phyloP scores from a whole-genome alignment of 2,113 vertebrate species.

The Andinoacara biseriatus region DNA sequence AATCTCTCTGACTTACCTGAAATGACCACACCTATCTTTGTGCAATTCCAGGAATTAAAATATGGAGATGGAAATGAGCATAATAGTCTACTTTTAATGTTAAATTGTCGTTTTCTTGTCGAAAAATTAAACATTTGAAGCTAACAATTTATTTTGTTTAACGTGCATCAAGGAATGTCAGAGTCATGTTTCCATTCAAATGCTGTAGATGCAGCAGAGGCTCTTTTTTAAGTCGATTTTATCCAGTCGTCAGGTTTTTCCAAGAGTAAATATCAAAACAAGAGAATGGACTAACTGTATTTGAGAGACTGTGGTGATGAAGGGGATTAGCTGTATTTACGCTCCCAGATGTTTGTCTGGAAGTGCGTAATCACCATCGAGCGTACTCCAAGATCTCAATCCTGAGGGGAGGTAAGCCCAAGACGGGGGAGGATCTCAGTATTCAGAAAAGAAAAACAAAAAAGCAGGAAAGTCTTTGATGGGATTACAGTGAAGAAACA shows the following conservation, averaged over 20 bases:
- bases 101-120: slow-evolving; percentile 4
- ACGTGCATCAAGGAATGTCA: slow-evolving; percentile 1
- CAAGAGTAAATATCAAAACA: no score
- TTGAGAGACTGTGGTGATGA: slow-evolving; percentile 43
- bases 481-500: slow-evolving; percentile 73
- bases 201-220: not conserved
- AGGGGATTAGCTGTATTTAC: slow-evolving; percentile 67
- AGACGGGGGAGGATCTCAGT: slow-evolving; percentile 44
- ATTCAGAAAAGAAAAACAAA: slow-evolving; percentile 57
- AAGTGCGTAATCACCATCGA: slow-evolving; percentile 60
- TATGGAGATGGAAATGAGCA: not conserved
- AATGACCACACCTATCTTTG: not conserved
- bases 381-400: slow-evolving; percentile 54
- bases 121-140: not conserved
- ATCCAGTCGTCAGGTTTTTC: slow-evolving; percentile 1
- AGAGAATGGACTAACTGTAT: not conserved
- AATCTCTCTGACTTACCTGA: not conserved
- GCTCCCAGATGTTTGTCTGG: slow-evolving; percentile 70
- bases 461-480: slow-evolving; percentile 66
- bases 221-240: slow-evolving; percentile 21
- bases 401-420: slow-evolving; percentile 49
- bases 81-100: not conserved
- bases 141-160: not conserved
- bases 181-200: slow-evolving; percentile 26
- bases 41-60: not conserved